Conservation (phyloP, 2,113 vertebrate genomes). For the Oreotrochilus melanogaster region DNA sequence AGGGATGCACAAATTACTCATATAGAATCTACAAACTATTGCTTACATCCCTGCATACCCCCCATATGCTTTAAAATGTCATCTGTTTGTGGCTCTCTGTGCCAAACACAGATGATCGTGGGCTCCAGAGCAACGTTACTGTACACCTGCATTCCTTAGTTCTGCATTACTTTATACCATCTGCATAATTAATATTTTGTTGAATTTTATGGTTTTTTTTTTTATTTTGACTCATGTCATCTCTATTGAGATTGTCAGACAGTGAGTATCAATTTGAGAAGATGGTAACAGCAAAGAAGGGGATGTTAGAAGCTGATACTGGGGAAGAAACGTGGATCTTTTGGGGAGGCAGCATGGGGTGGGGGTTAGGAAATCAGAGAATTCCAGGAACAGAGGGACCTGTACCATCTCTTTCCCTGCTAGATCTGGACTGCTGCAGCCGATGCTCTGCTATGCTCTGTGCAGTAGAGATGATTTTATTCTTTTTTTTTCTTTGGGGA, state of each 20-base stretch:
- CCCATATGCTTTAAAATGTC: not conserved
- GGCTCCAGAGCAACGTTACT: not conserved
- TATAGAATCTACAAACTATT: not conserved
- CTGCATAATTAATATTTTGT: conserved; percentile 48
- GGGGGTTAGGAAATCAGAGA: not conserved
- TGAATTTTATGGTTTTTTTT: not conserved
- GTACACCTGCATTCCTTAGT: conserved; percentile 1
- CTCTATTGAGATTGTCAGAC: not conserved
- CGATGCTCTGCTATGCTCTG: not conserved
- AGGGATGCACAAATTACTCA: not conserved
- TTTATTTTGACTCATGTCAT: not conserved
- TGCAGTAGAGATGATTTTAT: not conserved
- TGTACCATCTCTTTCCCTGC: not conserved
- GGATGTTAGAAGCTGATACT: not conserved
- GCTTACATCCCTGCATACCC: not conserved
- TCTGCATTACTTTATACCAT: conserved; percentile 33
- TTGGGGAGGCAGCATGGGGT: fast-evolving
- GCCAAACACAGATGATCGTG: not conserved
- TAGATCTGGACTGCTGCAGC: not conserved
- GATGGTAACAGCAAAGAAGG: not conserved
- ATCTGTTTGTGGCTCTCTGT: not conserved
- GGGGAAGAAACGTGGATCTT: not conserved
- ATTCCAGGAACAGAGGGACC: not conserved
- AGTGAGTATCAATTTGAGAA: not conserved
- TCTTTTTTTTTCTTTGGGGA: not conserved